Base-by-base conservation (phyloP, 1,140 invertebrate genomes). In the Ips typographus region DNA sequence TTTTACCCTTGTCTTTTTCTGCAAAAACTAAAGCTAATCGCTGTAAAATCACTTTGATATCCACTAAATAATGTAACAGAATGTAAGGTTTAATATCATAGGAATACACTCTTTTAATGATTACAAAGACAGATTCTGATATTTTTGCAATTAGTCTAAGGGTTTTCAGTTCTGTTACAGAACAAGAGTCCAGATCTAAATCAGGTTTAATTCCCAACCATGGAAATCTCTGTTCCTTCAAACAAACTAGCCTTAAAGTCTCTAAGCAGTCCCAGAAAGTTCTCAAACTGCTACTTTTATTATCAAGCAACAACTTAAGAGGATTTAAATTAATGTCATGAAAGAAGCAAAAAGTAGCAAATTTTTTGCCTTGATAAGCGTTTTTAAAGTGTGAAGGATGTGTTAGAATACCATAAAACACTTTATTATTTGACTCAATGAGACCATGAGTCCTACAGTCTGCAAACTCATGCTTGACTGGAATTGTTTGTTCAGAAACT, bases 201-300 rank as follows among this genome's bases (percentile, higher is more conserved):
- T 73, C 41, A 7, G 40, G 43, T 22, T 72, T 70, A n/a, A 77
- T 64, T 40, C 75, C 74, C 8, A 68, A 41, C 72, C 73, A 77
- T 38, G 76, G 75, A 64, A 77, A 76, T 36, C 71, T 57, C 69
- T 77, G 76, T 57, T 77, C 76, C 65, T 77, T 72, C 6, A 75
- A 55, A 49, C 72, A 74, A 38, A 69, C 56, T 49, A 77, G 38
- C 39, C 76, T 74, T 38, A 75, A 53, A 8, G 68, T 58, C 69
- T 77, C 76, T 4, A 77, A 74, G 56, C 74, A 76, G 57, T 77
- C 76, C 75, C 76, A 75, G 62, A 71, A 71, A 8, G 63, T 58
- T 41, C n/a, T 49, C 37, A 76, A 62, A 52, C 40, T 74, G 5
- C 66, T 64, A 59, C 41, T 68, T 5, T 59, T 40, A 64, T 76